A percentile compares a stretch with the other conserved stretches of the same genome.
These are phyloP conservation scores for Cheilosia impressa DNA, from an alignment of 2,888 invertebrate species.

Conservation along the genomic window DNA sequence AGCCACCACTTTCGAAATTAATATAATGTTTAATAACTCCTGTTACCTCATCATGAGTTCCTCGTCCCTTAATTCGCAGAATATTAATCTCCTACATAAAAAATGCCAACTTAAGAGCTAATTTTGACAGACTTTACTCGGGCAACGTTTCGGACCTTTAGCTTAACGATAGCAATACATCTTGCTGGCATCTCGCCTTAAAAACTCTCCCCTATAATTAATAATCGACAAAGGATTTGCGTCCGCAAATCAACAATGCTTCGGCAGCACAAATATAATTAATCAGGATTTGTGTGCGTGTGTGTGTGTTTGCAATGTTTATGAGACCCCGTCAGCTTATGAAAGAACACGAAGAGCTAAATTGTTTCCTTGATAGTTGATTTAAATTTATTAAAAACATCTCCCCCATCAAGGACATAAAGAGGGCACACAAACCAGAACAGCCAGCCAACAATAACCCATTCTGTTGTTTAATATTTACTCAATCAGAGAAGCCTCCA, in stretches of 20 bases:
- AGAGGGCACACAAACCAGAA: background rate
- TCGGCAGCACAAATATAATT: background rate
- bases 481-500: constrained; percentile 48
- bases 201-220: background rate
- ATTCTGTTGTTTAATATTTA: constrained; percentile 41
- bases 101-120: too few relatives aligned
- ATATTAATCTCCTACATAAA: too few relatives aligned
- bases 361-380: background rate
- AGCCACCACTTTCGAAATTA: too few relatives aligned
- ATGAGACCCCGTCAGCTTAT: background rate
- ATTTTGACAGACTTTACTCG: too few relatives aligned
- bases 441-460: constrained; percentile 11
- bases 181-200: background rate
- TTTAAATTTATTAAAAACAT: constrained; percentile 11
- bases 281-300: background rate
- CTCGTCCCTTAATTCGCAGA: too few relatives aligned
- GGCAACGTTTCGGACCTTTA: too few relatives aligned
- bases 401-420: background rate
- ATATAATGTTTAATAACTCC: too few relatives aligned
- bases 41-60: too few relatives aligned
- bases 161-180: background rate
- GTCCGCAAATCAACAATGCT: background rate
- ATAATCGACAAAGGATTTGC: background rate
- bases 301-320: too few relatives aligned
- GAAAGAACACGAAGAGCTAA: background rate